Evolutionary conservation across 2,888 invertebrate species (phyloP).

Genomic region (Drosophila cracens): DNA sequence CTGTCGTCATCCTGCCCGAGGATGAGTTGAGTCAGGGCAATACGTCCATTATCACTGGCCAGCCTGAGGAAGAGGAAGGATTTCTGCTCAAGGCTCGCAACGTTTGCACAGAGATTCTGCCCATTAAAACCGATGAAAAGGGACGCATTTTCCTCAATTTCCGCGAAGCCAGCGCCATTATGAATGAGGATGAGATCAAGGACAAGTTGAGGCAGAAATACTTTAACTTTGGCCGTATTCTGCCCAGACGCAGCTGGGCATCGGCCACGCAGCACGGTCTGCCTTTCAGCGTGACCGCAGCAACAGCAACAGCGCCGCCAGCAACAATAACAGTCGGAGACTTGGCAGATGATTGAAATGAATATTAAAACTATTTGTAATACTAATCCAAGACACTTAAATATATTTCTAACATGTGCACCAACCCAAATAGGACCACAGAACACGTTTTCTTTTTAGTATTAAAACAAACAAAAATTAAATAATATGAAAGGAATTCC

Average conservation of each 20-base stretch:
- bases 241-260: constrained; percentile 83
- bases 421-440: constrained; percentile 7
- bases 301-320: constrained; percentile 55
- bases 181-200: constrained; percentile 85
- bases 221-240: constrained; percentile 83
- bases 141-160: constrained; percentile 85
- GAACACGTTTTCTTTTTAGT: background rate
- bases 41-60: constrained; percentile 5
- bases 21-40: constrained; percentile 41
- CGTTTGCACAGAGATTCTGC: constrained; percentile 85
- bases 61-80: constrained; percentile 77
- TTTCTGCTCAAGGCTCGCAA: constrained; percentile 83
- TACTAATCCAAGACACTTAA: constrained; percentile 4
- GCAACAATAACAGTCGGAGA: constrained; percentile 66
- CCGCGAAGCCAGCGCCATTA: constrained; percentile 84
- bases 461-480: background rate
- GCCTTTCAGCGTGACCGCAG: constrained; percentile 67
- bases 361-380: background rate
- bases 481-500: background rate
- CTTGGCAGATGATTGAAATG: constrained; percentile 67
- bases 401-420: constrained; percentile 29
- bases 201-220: constrained; percentile 83
- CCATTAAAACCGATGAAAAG: constrained; percentile 85
- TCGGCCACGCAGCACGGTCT: constrained; percentile 82
- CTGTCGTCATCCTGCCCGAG: constrained; percentile 46